Evolutionary conservation across 2,888 invertebrate genomes (phyloP), one percentile per base, ranked within the genome.

Genomic region (Lasioglossum figueresi): DNA sequence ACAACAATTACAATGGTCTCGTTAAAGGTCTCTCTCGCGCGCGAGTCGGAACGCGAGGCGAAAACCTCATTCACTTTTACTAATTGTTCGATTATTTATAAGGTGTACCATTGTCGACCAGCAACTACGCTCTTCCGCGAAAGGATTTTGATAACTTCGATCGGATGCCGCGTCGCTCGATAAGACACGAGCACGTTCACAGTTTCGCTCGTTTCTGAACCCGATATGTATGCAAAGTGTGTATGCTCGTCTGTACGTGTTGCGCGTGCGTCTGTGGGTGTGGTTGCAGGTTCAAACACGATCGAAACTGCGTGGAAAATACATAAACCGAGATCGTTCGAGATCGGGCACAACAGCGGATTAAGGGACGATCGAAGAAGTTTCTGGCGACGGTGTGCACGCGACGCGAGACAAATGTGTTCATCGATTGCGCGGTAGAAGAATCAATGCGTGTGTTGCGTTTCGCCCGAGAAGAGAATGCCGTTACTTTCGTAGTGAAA

Each of bases 321-420:
- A 8, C 52, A 3, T 19, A 73, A 10, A 31, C 68, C 23, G 63
- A 66, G 75, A 48, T 43, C 37, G 70, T n/a, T 19, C 74, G 40
- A 16, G 8, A 63, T 56, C 52, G 23, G 48, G 5, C 2, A 48
- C 48, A 19, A 5, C 2, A 48, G 19, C 63, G 6, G 45, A 31
- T 34, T 34, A 5, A 31, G 16, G 8, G 8, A 34, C 8, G 76
- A n/a, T 76, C 34, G 5, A 27, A 27, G 8, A 48, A 12, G 37
- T 68, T 27, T 77, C 40, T 52, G 76, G 34, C 68, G 68, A 70
- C 76, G 27, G 52, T 16, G n/a, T 5, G 75, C 78, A 76, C 83
- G 70, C 63, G 56, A 76, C 71, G 78, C 78, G 78, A 83, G 83
- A 84, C 84, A 75, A 84, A 84, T 84, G 83, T 84, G 84, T 84